Conservation (phyloP, 1,140 invertebrate species). For the Propsilocerus akamusi region DNA sequence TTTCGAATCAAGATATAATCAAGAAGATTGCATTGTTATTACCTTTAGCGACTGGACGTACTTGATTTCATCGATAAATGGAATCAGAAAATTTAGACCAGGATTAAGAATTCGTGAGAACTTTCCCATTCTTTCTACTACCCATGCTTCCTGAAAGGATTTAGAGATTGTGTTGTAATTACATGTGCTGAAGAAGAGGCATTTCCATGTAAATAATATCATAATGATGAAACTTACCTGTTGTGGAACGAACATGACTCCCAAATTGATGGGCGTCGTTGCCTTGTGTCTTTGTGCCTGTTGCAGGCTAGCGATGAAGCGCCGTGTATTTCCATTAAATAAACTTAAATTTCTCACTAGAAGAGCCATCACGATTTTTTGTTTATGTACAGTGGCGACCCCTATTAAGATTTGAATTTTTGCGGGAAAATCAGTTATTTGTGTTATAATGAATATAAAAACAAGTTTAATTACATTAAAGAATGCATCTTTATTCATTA, state of each 20-base stretch:
- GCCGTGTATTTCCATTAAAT: background rate
- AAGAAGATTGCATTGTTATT: no score
- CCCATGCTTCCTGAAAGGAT: constrained; percentile 59
- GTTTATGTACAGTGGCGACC: no score
- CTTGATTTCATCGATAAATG: constrained; percentile 82
- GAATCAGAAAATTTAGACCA: constrained; percentile 85
- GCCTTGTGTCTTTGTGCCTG: background rate
- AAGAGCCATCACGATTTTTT: no score
- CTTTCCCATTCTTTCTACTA: constrained; percentile 97
- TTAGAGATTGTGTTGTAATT: background rate
- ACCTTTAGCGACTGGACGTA: constrained; percentile 99
- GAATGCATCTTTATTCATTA: no score
- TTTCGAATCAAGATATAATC: no score
- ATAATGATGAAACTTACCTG: no score
- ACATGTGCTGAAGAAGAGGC: background rate
- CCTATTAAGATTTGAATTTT: no score
- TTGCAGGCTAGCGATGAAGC: background rate
- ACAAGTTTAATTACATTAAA: no score
- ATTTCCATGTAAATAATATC: background rate
- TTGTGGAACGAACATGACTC: background rate
- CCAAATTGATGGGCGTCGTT: background rate
- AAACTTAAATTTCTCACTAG: background rate
- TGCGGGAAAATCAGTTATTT: no score
- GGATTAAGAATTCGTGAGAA: constrained; percentile 85
- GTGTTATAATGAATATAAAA: no score